Percentiles rank a stretch among this genome's conserved stretches.
phyloP scores from a whole-genome alignment of 2,888 invertebrate species.

The Eristalis intricaria region DNA sequence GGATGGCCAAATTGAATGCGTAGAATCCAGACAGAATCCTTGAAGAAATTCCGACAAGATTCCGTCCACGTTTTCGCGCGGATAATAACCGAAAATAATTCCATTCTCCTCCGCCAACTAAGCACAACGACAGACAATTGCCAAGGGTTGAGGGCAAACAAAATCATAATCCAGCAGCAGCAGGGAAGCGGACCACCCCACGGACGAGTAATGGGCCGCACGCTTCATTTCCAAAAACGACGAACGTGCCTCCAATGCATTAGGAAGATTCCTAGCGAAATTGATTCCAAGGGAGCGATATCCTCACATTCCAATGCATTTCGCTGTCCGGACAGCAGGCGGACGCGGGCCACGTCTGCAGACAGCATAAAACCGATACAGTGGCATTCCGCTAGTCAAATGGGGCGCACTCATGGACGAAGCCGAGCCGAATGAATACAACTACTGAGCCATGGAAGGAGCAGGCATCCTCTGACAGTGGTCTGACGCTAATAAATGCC shows the following conservation, averaged over 20 bases:
- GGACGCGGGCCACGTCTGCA: slow-evolving; percentile 13
- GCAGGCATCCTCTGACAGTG: slow-evolving; percentile 10
- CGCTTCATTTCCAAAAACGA: slow-evolving; percentile 11
- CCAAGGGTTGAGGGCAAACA: neutral
- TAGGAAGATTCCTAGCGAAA: slow-evolving; percentile 44
- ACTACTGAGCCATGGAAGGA: neutral
- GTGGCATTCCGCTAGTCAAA: slow-evolving; percentile 20
- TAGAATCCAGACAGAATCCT: slow-evolving; percentile 7
- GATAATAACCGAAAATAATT: slow-evolving; percentile 23
- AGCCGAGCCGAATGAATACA: neutral
- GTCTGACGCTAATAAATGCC: slow-evolving; percentile 40
- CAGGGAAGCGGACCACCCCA: neutral
- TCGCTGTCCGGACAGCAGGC: neutral
- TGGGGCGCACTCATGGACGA: neutral
- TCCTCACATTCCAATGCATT: slow-evolving; percentile 58
- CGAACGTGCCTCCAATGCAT: slow-evolving; percentile 51
- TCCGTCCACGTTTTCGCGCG: slow-evolving; percentile 6
- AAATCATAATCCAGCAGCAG: slow-evolving; percentile 24
- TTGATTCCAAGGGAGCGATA: slow-evolving; percentile 25
- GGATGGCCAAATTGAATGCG: slow-evolving; percentile 13
- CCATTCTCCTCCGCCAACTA: slow-evolving; percentile 5
- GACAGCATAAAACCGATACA: slow-evolving; percentile 15
- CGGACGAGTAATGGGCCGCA: slow-evolving; percentile 6
- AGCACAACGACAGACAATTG: slow-evolving; percentile 10
- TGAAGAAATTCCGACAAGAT: slow-evolving; percentile 10